phyloP scores from a whole-genome alignment of 2,888 invertebrate species.

The Prosapia bicincta region DNA sequence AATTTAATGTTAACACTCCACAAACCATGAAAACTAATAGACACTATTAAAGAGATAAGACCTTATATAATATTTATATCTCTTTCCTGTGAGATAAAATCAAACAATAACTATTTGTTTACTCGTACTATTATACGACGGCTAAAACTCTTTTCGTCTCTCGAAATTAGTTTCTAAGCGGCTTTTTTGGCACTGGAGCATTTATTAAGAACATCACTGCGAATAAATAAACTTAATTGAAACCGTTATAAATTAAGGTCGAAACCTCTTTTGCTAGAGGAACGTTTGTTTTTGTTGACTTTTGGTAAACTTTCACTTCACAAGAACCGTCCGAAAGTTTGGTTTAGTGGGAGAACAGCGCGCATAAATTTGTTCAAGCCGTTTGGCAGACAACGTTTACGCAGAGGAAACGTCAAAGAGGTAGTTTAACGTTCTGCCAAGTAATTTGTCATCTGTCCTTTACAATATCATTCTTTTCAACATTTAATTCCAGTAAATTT shows the following conservation, averaged over 20 bases:
- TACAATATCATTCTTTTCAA: too few relatives aligned
- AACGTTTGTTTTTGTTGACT: neutral
- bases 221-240: neutral
- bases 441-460: neutral
- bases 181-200: too few relatives aligned
- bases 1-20: too few relatives aligned
- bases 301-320: neutral
- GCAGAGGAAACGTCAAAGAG: neutral
- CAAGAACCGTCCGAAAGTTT: neutral
- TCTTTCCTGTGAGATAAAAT: too few relatives aligned
- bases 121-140: too few relatives aligned
- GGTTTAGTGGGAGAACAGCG: neutral
- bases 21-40: too few relatives aligned
- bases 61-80: too few relatives aligned
- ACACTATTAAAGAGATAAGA: too few relatives aligned
- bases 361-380: neutral
- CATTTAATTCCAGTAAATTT: too few relatives aligned
- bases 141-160: too few relatives aligned
- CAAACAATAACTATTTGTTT: too few relatives aligned
- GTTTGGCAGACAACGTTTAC: neutral
- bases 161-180: too few relatives aligned
- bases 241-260: neutral
- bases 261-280: neutral
- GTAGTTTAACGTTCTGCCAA: neutral
- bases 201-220: neutral